Evolutionary conservation across 2,797 vertebrate species (phyloP).

Genomic region (Chaetodon trifasciatus): DNA sequence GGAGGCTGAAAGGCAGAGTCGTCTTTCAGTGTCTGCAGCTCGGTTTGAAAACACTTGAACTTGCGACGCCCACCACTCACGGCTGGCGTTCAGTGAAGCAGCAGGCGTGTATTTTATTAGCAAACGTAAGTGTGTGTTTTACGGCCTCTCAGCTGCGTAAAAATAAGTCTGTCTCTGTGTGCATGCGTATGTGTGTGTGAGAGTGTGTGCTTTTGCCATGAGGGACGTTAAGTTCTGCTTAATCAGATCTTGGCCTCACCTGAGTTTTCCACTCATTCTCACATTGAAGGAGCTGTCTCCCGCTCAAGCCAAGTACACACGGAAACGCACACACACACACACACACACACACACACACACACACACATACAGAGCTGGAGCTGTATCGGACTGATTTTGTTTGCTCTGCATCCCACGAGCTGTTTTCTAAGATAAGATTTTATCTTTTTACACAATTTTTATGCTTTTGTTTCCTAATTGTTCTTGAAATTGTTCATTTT

Average conservation of each 20-base stretch:
- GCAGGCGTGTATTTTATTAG: constrained; percentile 68
- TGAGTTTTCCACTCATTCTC: constrained; percentile 62
- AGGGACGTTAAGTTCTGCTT: constrained; percentile 46
- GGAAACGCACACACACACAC: neutral
- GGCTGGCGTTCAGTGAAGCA: constrained; percentile 48
- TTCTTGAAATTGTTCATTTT: neutral
- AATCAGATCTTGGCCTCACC: constrained; percentile 58
- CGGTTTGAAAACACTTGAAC: constrained; percentile 38
- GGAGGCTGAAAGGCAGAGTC: constrained; percentile 42
- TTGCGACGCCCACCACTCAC: constrained; percentile 43
- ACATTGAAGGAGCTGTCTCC: constrained; percentile 35
- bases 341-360: neutral
- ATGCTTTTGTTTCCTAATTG: neutral
- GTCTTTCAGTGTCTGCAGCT: constrained; percentile 44
- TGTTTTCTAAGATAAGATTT: neutral
- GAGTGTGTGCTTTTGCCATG: constrained; percentile 15
- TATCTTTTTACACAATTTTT: neutral
- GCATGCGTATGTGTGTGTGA: constrained; percentile 15
- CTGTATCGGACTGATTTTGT: constrained; percentile 2
- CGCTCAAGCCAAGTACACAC: constrained; percentile 14
- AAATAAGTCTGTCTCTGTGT: constrained; percentile 50
- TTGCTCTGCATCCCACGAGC: constrained; percentile 41
- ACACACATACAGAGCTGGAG: constrained; percentile 30
- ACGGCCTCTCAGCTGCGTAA: constrained; percentile 50
- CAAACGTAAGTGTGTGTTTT: constrained; percentile 64